Evolutionary conservation across 2,113 vertebrate genomes (phyloP).

Genomic region (Rhodinocichla rosea): DNA sequence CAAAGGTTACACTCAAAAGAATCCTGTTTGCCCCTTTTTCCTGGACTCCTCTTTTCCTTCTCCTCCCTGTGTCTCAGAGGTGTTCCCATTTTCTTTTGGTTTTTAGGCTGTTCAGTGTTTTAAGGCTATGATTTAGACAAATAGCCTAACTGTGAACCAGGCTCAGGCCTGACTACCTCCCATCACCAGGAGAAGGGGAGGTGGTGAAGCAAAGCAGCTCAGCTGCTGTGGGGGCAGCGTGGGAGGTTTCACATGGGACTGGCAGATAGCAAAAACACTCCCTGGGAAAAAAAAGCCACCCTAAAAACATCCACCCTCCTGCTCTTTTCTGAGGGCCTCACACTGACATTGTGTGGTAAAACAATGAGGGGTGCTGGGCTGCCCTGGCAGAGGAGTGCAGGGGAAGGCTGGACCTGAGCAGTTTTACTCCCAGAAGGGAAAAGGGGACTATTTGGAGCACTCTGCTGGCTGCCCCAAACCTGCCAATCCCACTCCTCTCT

Average conservation of each 20-base stretch:
- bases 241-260: background rate
- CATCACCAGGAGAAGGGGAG: background rate
- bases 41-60: background rate
- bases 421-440: background rate
- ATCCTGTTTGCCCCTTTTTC: background rate
- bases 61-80: background rate
- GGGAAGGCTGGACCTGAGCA: background rate
- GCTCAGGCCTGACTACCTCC: background rate
- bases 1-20: background rate
- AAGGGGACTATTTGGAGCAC: background rate
- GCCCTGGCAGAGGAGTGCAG: background rate
- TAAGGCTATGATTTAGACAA: background rate
- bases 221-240: background rate
- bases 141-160: background rate
- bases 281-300: background rate
- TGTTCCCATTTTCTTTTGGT: accelerated
- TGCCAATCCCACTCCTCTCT: background rate
- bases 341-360: conserved; percentile 8
- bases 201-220: background rate
- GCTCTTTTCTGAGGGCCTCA: background rate
- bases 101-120: background rate
- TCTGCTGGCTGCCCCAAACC: background rate
- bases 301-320: background rate
- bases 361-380: accelerated
- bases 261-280: background rate